Base-by-base conservation (phyloP, 2,797 vertebrate species). In the Poecilia gillii region DNA sequence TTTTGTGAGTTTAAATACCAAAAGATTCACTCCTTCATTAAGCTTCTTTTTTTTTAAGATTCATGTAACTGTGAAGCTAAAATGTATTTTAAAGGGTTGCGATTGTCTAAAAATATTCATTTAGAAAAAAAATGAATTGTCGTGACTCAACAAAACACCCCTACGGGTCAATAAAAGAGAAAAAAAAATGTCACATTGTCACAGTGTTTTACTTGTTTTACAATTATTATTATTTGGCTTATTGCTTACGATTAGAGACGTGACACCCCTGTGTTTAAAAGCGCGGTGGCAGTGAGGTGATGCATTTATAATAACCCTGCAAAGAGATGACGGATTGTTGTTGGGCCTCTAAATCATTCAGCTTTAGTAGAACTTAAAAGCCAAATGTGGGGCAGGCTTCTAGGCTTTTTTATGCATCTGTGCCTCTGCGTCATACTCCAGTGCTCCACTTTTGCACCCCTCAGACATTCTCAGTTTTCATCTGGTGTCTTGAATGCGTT, bases 261-360 rank as follows among this genome's bases (percentile, higher is more conserved):
- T 57, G 74, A 79, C 28, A 55, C 45, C 68, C 73, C 53, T 51
- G 0, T 51, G 55, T 72, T 75, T 25, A 59, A 64, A 57, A 70
- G 4, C 41, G 62, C 13, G 31, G 72, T 43, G 76, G 55, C 68
- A 51, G 43, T 45, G 77, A 87, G 68, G 84, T 78, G 72, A 88
- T 92, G 85, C 83, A 85, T 90, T 91, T 80, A 88, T 89, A 84
- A 86, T 83, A 89, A 85, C 73, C 78, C 72, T 73, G 59, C 55
- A 66, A 83, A 87, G 86, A 89, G 87, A 84, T 77, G 81, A 88
- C 77, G 87, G 90, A 87, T 91, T 89, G 90, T 87, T 90, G 84
- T 84, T 92, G 80, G 81, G 76, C 89, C 77, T 90, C 64, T 94
- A 81, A 95, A 95, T 95, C 88, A 95, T 94, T 95, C 93, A 93